Evolutionary conservation across 2,888 invertebrate genomes (phyloP).

Genomic region (Tridacna crocea): DNA sequence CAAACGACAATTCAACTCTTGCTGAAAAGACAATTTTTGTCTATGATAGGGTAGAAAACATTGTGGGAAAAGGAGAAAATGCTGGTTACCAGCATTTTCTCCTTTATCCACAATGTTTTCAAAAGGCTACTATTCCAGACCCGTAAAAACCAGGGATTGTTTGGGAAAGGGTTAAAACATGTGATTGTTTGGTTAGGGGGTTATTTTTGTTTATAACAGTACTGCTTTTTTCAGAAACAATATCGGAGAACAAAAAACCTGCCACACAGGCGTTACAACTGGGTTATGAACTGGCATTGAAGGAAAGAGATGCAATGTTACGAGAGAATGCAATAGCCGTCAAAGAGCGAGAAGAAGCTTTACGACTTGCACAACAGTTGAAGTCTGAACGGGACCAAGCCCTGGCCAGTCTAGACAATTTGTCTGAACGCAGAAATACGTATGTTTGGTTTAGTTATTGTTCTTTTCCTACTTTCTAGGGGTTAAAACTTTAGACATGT

Average conservation of each 20-base stretch:
- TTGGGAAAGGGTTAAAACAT: too few relatives aligned
- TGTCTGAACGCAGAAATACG: constrained; percentile 73
- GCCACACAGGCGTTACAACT: constrained; percentile 80
- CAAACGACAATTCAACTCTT: too few relatives aligned
- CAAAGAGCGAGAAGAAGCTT: constrained; percentile 79
- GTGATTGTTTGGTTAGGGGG: too few relatives aligned
- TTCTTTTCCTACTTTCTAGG: too few relatives aligned
- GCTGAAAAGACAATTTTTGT: too few relatives aligned
- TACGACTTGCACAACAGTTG: constrained; percentile 77
- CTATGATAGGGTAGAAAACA: not conserved
- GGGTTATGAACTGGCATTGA: constrained; percentile 82
- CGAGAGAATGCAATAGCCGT: constrained; percentile 81
- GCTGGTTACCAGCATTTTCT: not conserved
- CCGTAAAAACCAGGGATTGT: too few relatives aligned
- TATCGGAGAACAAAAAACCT: constrained; percentile 73
- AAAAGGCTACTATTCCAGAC: too few relatives aligned
- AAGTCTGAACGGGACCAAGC: constrained; percentile 79
- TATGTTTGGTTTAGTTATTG: constrained; percentile 31
- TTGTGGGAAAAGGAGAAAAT: not conserved
- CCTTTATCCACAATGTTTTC: too few relatives aligned
- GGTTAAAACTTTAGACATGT: too few relatives aligned
- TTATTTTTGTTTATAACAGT: too few relatives aligned
- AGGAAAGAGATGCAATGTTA: constrained; percentile 81
- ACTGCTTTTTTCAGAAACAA: constrained; percentile 53
- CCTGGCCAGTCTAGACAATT: constrained; percentile 75